A percentile compares a stretch with the other conserved stretches of the same genome.
These are phyloP conservation scores for Arbacia lixula DNA, from an alignment of 53 echinoderm and acorn worm species.

Conservation along the genomic window DNA sequence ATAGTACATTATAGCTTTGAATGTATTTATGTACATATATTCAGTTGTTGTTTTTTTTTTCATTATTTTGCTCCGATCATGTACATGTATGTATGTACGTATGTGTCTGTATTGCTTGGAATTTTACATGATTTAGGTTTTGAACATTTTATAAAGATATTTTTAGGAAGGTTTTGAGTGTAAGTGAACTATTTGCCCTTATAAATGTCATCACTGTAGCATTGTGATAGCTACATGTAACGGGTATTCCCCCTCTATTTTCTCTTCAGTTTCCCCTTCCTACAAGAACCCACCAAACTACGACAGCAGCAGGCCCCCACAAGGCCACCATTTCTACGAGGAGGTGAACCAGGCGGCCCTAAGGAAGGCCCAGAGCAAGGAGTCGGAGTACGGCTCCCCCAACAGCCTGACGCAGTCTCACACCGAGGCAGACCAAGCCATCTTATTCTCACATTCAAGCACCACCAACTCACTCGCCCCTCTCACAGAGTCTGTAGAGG, in stretches of 20 bases:
- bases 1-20: no score
- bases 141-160: no score
- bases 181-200: neutral
- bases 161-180: neutral
- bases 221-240: neutral
- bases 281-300: slow-evolving; percentile 54
- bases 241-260: neutral
- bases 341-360: slow-evolving; percentile 23
- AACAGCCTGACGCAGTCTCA: slow-evolving; percentile 13
- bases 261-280: slow-evolving; percentile 2
- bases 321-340: slow-evolving; percentile 45
- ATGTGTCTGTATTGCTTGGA: no score
- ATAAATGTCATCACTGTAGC: neutral
- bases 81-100: no score
- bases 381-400: slow-evolving; percentile 31
- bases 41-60: no score
- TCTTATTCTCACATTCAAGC: slow-evolving; percentile 32
- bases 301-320: neutral
- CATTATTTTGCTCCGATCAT: no score
- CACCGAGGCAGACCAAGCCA: slow-evolving; percentile 47
- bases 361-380: neutral
- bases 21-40: no score
- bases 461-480: slow-evolving; percentile 39
- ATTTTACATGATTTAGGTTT: no score
- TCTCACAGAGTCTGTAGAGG: slow-evolving; percentile 35